Conservation (phyloP, 2,888 invertebrate genomes). For the Dryocosmus kuriphilus region DNA sequence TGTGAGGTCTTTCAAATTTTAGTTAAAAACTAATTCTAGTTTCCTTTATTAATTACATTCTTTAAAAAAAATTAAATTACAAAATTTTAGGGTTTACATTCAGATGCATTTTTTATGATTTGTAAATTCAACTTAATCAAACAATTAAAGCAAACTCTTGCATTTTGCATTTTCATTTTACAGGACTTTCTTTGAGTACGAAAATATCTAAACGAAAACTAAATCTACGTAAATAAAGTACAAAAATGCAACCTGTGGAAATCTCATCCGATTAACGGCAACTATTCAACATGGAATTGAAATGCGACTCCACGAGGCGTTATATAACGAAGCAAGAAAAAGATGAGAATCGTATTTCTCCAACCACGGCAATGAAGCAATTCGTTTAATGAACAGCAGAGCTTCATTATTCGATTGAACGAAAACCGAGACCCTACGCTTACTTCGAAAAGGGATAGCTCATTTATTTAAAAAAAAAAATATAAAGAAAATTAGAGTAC, state of each 20-base stretch:
- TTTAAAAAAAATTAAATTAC: no score
- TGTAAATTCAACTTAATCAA: neutral
- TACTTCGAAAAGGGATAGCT: neutral
- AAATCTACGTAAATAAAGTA: neutral
- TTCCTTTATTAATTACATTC: no score
- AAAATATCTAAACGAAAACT: neutral
- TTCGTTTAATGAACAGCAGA: neutral
- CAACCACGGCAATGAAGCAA: neutral
- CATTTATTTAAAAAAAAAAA: no score
- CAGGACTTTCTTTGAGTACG: neutral
- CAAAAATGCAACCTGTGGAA: neutral
- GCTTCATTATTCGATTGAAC: neutral
- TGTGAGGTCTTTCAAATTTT: no score
- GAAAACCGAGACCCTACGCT: neutral
- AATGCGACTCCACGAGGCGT: neutral
- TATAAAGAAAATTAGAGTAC: neutral
- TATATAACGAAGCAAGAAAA: constrained; percentile 1
- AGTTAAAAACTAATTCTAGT: no score
- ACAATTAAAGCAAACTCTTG: neutral
- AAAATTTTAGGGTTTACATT: no score
- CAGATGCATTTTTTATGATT: neutral
- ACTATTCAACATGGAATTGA: neutral
- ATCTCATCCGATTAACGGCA: neutral
- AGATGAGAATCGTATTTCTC: constrained; percentile 12
- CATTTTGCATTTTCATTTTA: neutral